Conservation (phyloP, 2,888 invertebrate genomes). For the Drosophila mayaguana region DNA sequence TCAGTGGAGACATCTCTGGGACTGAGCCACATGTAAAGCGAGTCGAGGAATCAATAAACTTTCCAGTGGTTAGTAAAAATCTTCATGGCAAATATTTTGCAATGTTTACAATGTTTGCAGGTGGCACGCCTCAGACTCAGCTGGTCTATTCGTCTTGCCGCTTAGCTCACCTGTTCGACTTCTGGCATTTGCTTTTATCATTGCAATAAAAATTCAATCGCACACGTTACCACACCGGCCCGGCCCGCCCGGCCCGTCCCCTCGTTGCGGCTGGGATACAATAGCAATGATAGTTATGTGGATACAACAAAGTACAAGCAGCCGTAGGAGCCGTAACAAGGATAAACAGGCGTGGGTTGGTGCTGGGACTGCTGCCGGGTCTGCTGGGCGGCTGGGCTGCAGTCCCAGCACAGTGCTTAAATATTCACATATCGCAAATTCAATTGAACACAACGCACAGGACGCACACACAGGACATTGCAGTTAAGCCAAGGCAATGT, state of each 20-base stretch:
- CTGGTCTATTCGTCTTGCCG: conserved; percentile 23
- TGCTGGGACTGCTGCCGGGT: neutral
- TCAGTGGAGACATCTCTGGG: conserved; percentile 61
- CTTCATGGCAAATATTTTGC: conserved; percentile 69
- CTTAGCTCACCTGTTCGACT: conserved; percentile 56
- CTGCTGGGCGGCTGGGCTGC: neutral
- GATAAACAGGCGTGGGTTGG: conserved; percentile 28
- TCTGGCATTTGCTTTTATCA: conserved; percentile 65
- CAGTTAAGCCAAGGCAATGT: conserved; percentile 63
- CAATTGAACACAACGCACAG: conserved; percentile 74
- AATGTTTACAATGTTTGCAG: conserved; percentile 66
- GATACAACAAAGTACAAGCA: conserved; percentile 54
- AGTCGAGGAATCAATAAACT: conserved; percentile 69
- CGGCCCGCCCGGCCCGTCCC: neutral
- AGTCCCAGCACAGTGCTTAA: conserved; percentile 77
- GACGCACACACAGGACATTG: conserved; percentile 43
- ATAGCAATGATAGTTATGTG: conserved; percentile 71
- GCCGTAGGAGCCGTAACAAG: conserved; percentile 25
- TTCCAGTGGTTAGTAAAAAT: conserved; percentile 66
- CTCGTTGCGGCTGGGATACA: conserved; percentile 31
- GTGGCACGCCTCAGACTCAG: neutral
- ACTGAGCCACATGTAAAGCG: conserved; percentile 45
- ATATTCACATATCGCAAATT: conserved; percentile 81
- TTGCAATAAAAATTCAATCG: conserved; percentile 79
- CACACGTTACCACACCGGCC: conserved; percentile 43